Conservation (phyloP, 2,888 invertebrate species). For the Pycnomerus fuliginosus region DNA sequence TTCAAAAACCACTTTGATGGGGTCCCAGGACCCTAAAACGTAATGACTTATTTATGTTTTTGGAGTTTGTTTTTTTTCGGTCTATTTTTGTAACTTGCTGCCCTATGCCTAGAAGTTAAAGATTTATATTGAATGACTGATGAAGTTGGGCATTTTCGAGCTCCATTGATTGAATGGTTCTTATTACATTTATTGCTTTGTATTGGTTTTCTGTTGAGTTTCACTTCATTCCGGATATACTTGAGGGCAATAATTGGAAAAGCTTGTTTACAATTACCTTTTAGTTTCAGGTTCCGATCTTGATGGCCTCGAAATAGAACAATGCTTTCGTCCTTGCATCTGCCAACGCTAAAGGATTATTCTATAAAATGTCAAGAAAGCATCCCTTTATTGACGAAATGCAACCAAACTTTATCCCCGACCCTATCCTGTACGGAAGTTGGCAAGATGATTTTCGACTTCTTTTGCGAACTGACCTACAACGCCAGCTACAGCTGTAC, state of each 20-base stretch:
- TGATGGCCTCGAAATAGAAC: constrained; percentile 12
- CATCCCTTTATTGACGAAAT: constrained; percentile 22
- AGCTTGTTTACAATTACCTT: neutral
- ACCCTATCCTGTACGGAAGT: constrained; percentile 32
- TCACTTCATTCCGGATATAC: neutral
- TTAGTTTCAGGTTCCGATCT: constrained; percentile 4
- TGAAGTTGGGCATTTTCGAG: no score
- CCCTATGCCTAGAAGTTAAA: no score
- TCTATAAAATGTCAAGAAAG: constrained; percentile 27
- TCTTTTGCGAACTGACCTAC: constrained; percentile 32
- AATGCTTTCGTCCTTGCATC: constrained; percentile 29
- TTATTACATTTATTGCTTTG: no score
- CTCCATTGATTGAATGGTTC: no score
- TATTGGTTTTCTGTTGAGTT: neutral
- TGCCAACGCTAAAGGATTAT: constrained; percentile 10
- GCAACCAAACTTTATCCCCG: constrained; percentile 26
- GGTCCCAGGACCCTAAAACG: no score
- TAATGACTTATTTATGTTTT: no score
- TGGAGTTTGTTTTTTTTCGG: no score
- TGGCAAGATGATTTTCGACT: constrained; percentile 32
- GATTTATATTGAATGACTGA: no score
- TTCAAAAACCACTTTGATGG: no score
- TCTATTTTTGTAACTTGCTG: no score
- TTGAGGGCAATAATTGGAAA: neutral
- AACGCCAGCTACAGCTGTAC: constrained; percentile 32